These are phyloP conservation scores for Aphidoletes aphidimyza DNA, from an alignment of 2,888 invertebrate species.

Conservation along the genomic window DNA sequence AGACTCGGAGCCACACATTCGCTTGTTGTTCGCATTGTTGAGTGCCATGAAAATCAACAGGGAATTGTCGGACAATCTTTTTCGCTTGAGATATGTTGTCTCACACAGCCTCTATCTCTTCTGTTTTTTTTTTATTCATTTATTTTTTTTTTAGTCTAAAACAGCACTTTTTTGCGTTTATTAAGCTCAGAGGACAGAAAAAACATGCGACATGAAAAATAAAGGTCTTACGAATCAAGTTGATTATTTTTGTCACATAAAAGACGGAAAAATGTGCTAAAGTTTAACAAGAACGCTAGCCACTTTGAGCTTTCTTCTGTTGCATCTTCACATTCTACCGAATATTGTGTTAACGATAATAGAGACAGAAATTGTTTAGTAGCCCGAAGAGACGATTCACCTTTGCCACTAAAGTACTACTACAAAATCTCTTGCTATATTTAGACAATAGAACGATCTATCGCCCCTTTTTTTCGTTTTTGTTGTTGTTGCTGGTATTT, in stretches of 20 bases:
- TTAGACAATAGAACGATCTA: conserved; percentile 36
- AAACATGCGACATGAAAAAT: background rate
- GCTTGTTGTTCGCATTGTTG: too few relatives aligned
- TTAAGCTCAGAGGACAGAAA: background rate
- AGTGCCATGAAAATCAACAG: background rate
- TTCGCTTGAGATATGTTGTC: background rate
- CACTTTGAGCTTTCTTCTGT: background rate
- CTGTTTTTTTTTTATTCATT: too few relatives aligned
- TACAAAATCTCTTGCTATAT: conserved; percentile 18
- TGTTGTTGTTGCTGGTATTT: background rate
- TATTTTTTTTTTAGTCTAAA: too few relatives aligned
- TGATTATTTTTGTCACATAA: conserved; percentile 43
- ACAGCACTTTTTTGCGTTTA: background rate
- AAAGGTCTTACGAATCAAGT: conserved; percentile 6
- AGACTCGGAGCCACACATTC: too few relatives aligned
- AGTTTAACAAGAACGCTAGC: conserved; percentile 6
- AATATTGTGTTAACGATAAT: conserved; percentile 35
- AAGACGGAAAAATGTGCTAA: background rate
- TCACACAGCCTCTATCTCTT: too few relatives aligned
- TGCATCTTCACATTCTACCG: background rate
- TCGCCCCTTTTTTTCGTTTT: background rate
- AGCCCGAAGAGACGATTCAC: conserved; percentile 49
- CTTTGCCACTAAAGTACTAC: conserved; percentile 31
- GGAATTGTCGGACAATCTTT: background rate
- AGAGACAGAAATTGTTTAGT: conserved; percentile 39